These are phyloP conservation scores for Megalurothrips usitatus DNA, from an alignment of 2,888 invertebrate species.

Conservation along the genomic window DNA sequence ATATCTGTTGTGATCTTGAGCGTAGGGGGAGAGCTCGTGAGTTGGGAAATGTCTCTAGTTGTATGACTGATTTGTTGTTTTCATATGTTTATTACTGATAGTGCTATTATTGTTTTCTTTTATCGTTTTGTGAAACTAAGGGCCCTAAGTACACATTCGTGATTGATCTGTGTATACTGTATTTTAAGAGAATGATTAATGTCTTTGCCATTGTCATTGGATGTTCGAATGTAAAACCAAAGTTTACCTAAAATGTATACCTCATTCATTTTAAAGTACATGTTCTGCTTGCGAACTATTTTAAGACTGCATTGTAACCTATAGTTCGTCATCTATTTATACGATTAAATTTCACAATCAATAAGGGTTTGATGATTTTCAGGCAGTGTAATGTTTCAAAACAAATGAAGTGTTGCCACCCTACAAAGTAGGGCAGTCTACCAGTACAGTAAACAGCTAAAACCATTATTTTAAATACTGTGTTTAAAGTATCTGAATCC, in stretches of 20 bases:
- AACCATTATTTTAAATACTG: no score
- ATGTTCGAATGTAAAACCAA: constrained; percentile 9
- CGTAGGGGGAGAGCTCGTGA: neutral
- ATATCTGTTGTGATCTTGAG: neutral
- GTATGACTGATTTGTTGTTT: constrained; percentile 25
- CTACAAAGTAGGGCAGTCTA: no score
- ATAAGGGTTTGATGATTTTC: no score
- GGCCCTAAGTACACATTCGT: constrained; percentile 1
- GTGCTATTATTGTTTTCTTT: neutral
- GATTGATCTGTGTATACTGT: neutral
- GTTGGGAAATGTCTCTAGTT: constrained; percentile 9
- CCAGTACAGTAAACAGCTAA: no score
- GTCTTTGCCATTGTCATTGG: neutral
- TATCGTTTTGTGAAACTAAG: neutral
- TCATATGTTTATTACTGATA: constrained; percentile 20
- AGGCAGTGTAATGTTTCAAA: no score
- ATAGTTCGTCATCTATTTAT: neutral
- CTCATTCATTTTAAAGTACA: neutral
- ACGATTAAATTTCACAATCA: neutral
- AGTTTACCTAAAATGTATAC: constrained; percentile 18
- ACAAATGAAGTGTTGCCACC: no score
- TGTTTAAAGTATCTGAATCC: no score
- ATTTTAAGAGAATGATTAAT: neutral
- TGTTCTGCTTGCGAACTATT: constrained; percentile 2
- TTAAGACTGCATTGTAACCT: neutral